Conservation (phyloP, 2,797 vertebrate species). For the Sebastes trivittatus region DNA sequence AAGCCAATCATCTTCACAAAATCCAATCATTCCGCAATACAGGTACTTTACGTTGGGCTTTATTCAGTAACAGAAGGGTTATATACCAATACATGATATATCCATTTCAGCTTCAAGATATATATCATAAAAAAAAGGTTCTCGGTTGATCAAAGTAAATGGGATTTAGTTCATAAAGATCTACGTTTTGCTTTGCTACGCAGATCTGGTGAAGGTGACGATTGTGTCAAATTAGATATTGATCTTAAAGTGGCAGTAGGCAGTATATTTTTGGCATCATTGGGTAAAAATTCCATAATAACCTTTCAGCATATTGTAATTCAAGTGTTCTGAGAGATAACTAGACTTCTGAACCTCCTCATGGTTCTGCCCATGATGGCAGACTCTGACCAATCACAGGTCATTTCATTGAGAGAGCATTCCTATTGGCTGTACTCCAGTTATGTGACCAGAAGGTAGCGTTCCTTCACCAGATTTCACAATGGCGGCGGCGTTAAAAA, state of each 20-base stretch:
- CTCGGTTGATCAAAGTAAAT: not conserved
- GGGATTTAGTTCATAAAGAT: conserved; percentile 1
- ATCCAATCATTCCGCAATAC: conserved; percentile 62
- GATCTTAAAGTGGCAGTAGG: conserved; percentile 30
- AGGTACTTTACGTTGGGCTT: conserved; percentile 42
- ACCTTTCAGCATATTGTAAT: too few relatives aligned
- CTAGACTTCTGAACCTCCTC: too few relatives aligned
- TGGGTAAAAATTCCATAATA: too few relatives aligned
- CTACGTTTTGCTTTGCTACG: conserved; percentile 30
- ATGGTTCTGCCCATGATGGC: accelerated
- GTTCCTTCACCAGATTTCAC: accelerated
- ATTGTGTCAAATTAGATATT: conserved; percentile 62
- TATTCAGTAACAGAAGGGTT: conserved; percentile 36
- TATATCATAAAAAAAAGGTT: conserved; percentile 31
- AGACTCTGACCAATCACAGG: too few relatives aligned
- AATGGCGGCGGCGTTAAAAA: accelerated
- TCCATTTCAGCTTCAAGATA: conserved; percentile 30
- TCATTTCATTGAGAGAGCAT: too few relatives aligned
- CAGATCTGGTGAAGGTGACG: conserved; percentile 61
- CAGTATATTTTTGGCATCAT: accelerated
- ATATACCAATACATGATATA: conserved; percentile 29
- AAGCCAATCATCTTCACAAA: conserved; percentile 52
- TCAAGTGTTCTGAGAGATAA: too few relatives aligned
- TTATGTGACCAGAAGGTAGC: accelerated
- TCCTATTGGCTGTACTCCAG: too few relatives aligned